Evolutionary conservation across 2,113 vertebrate genomes (phyloP), one percentile per base, ranked within the genome.

Genomic region (Microcebus murinus): DNA sequence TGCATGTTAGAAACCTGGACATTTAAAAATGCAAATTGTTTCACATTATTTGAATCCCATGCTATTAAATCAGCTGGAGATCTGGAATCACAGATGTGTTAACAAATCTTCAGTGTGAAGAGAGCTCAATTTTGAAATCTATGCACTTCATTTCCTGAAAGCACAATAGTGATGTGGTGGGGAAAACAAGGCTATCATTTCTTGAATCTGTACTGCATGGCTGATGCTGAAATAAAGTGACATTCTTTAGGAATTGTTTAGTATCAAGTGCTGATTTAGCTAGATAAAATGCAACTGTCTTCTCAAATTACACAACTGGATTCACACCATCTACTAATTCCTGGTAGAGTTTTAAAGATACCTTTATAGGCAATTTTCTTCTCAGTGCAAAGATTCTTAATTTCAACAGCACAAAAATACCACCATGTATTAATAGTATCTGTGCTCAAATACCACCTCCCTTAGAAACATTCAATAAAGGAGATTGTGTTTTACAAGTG

Each of bases 361-460:
- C 97, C 96, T 98, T 95, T 97, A 91, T 0, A 7, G 94, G 95
- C 86, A 80, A 20, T 98, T 98, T 97, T 97, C 50, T 96, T 97
- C 74, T 57, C 7, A 4, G 85, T 95, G 83, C 48, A 91, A 97
- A 93, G 84, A 21, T 87, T 76, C 59, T 90, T 95, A 92, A 96
- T 90, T 95, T 94, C 94, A 90, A 61, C 17, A 67, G 0, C 52
- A 89, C 97, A 70, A 95, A 91, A 90, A 97, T 95, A 91, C 61
- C 39, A 9, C 36, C 3, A 0, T 92, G 2, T 25, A 55, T 55
- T 55, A 55, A 55, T 55, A 95, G 42, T 86, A 63, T 97, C 74
- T 61, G 20, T 68, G 79, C 70, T 89, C 81, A 88, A 91, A 59
- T 18, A 89, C 68, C 68, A 95, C 92, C 34, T 97, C 81, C n/a